Evolutionary conservation across 2,888 invertebrate species (phyloP), one percentile per base, ranked within the genome.

Genomic region (Hecatera dysodea): DNA sequence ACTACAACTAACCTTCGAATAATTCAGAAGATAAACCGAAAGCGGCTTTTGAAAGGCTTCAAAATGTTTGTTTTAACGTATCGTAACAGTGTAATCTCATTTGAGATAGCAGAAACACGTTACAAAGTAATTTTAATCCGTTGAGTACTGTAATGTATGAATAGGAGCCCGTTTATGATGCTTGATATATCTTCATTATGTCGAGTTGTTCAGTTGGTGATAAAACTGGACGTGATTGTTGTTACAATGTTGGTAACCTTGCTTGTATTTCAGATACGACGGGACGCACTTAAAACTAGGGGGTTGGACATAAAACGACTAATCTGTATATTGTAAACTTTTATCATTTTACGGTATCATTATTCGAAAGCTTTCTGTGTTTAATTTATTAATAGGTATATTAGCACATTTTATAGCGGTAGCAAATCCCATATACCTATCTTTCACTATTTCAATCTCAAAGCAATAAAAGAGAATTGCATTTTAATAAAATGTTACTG

Each of bases 61-160:
- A 36, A 69, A 75, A 77, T 80, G 64, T 67, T 39, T 71, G 72
- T 77, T 80, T 61, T 61, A 73, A 60, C 50, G 52, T 75, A 64
- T 75, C 64, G 52, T 62, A 57, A 67, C 66, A 71, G 55, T 66
- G 36, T 82, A 61, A 79, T 80, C 59, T 70, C 56, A 74, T 71
- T 78, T 46, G 39, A 67, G 80, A 80, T 74, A 78, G 66, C 67
- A 65, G 48, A 77, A 56, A 62, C 57, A 70, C 62, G 46, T 74
- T 72, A 82, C 82, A 82, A 82, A 71, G 77, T 82, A 80, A 80
- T 83, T 80, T 80, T 82, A 78, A 82, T 82, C 72, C 59, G 52
- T 69, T 53, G 64, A 73, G 67, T 56, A 81, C 62, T 62, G 62
- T 72, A 59, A 72, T 81, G 62, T 67, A 78, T 81, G 78, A 78